Base-by-base conservation (phyloP, 2,888 invertebrate genomes). In the Oithona nana region DNA sequence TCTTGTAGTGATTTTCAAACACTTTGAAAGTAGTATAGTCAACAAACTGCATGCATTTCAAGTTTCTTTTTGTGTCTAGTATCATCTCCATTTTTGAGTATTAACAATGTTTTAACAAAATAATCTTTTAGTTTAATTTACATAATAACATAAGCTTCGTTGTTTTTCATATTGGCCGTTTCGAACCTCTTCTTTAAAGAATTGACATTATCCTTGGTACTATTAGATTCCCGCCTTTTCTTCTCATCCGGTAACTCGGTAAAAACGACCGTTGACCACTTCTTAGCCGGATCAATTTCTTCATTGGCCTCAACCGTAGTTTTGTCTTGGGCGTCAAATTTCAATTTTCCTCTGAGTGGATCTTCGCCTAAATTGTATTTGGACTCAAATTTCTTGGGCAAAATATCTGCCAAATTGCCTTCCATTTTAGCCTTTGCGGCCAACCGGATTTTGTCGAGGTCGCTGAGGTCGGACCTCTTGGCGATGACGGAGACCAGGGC, bases 361-460 rank as follows among this genome's bases (percentile, higher is more conserved):
- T 62, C 62, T 6, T 62, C 62, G 3, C 16, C 59, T 50, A 50
- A 8, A 26, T 16, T 16, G 22, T 29, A 48, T 28, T 57, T 62
- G 26, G 26, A 26, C n/a, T 22, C 31, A 11, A 62, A 62, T 28
- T 54, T 62, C 48, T 62, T 29, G 3, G 62, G 62, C 28, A 62
- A 48, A 16, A 62, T n/a, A 22, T 62, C 62, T 26, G 39, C 56
- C 13, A 62, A 57, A 30, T 62, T 62, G 13, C 62, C 62, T 39
- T 62, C 62, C 62, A 62, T 62, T 24, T 62, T 62, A 28, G 62
- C 62, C 39, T 57, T 56, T n/a, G 62, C 62, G 3, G 62, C 62
- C 8, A 62, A 29, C 24, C 31, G 56, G 56, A 62, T 62, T 39
- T 62, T 62, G 62, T 62, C 62, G 49, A 62, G 31, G 56, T 62